A percentile compares a stretch with the other conserved stretches of the same genome.
Conservation (phyloP, 2,888 invertebrate genomes). For the Caenorhabditis sulstoni region DNA sequence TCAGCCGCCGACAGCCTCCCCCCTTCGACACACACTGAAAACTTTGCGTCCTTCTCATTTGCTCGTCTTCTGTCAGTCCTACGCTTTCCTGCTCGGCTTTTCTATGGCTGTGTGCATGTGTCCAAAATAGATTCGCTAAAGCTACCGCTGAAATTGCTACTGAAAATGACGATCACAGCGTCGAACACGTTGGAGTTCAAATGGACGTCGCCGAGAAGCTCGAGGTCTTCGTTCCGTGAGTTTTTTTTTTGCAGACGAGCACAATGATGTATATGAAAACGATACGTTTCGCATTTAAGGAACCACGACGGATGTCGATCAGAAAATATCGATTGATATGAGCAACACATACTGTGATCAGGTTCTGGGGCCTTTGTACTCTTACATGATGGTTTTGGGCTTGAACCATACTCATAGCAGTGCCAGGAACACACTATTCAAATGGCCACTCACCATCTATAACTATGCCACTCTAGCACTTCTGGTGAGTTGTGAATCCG, state of each 20-base stretch:
- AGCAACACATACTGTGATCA: slow-evolving; percentile 68
- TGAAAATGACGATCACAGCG: slow-evolving; percentile 60
- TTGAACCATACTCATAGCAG: slow-evolving; percentile 64
- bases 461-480: slow-evolving; percentile 60
- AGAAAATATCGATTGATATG: slow-evolving; percentile 68
- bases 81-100: slow-evolving; percentile 19
- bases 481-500: slow-evolving; percentile 33
- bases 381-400: slow-evolving; percentile 69
- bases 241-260: background rate
- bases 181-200: slow-evolving; percentile 61
- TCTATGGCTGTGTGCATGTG: no score
- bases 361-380: slow-evolving; percentile 65
- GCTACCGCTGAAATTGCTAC: slow-evolving; percentile 27
- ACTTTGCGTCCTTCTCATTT: slow-evolving; percentile 36
- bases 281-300: slow-evolving; percentile 13
- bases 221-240: slow-evolving; percentile 53
- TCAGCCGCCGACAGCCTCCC: no score
- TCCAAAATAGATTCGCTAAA: slow-evolving; percentile 53
- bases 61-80: slow-evolving; percentile 1
- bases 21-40: slow-evolving; percentile 10
- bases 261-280: no score
- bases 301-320: slow-evolving; percentile 46
- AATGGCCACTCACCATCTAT: slow-evolving; percentile 62
- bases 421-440: slow-evolving; percentile 56
- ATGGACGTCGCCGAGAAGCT: slow-evolving; percentile 60